Base-by-base conservation (phyloP, 2,797 vertebrate species). In the Danionella dracula region DNA sequence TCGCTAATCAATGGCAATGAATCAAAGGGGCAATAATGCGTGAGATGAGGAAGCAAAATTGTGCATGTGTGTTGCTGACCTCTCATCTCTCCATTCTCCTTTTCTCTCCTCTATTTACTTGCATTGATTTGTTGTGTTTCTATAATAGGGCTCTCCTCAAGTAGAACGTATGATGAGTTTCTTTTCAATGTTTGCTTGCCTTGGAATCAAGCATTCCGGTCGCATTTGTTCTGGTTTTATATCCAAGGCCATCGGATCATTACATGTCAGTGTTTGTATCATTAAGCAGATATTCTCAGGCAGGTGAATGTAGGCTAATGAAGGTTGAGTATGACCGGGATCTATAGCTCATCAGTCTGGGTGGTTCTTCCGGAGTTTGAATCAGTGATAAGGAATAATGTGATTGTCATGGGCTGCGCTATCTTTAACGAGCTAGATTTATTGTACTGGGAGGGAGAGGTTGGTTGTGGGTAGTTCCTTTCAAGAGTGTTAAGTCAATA, bases 1-100 rank as follows among this genome's bases (percentile, higher is more conserved):
- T 86, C 73, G 79, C 65, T 86, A 79, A 85, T 81, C 78, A 75
- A 74, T 81, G 83, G 79, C 81, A 81, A 82, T 77, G 76, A 83
- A 84, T 88, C 86, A 78, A 85, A 89, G 77, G 78, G 37, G 68
- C 76, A 79, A 81, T 57, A 59, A 56, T 48, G 41, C 31, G 70
- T 68, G 56, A 68, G 70, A 61, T 71, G 57, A 54, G 37, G 31
- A 20, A 60, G 15, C 44, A 59, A 62, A 51, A 64, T 38, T 40
- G 54, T 46, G 7, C n/a, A 13, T 6, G 53, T 21, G 40, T 60
- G 20, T 31, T 15, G 31, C 19, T 35, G 20, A n/a, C n/a, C n/a
- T n/a, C n/a, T n/a, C n/a, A n/a, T n/a, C n/a, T n/a, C n/a, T n/a
- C n/a, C n/a, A n/a, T n/a, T n/a, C n/a, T n/a, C n/a, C n/a, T 40